Percentiles rank a stretch among this genome's conserved stretches.
Evolutionary conservation across 1,140 invertebrate species (phyloP).

Genomic region (Carposina sasakii): DNA sequence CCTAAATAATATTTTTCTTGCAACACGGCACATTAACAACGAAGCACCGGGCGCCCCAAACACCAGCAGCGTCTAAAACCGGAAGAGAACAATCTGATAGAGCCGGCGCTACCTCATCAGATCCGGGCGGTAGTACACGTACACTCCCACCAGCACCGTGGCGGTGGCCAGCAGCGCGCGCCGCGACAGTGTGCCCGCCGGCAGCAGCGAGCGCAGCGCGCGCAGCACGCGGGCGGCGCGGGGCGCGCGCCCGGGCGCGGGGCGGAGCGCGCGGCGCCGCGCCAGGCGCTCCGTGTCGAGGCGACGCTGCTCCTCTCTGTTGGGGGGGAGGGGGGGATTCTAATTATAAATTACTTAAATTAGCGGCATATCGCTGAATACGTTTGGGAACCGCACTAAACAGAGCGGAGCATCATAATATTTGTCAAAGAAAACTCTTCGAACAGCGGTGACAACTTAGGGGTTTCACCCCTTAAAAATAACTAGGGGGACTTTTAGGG

Average conservation of each 20-base stretch:
- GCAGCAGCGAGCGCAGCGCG: conserved; percentile 21
- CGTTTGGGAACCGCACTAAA: no score
- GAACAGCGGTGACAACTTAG: no score
- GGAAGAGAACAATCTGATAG: conserved; percentile 59
- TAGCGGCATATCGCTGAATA: no score
- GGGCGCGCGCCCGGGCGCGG: conserved; percentile 28
- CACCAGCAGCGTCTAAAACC: conserved; percentile 25
- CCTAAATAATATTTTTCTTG: no score
- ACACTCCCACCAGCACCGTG: conserved; percentile 70
- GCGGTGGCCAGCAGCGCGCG: conserved; percentile 67
- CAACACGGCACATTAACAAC: no score
- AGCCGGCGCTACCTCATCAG: conserved; percentile 59
- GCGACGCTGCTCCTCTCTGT: conserved; percentile 71
- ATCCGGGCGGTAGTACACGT: conserved; percentile 69
- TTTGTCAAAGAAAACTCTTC: no score
- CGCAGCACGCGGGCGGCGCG: conserved; percentile 23
- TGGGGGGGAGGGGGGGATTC: conserved; percentile 1
- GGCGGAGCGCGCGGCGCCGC: conserved; percentile 36
- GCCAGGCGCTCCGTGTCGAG: conserved; percentile 65
- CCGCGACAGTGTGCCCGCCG: conserved; percentile 39
- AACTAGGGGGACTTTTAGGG: no score
- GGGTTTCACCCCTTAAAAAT: no score
- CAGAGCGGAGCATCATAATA: no score
- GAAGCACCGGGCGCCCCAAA: not conserved
- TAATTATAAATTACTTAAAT: no score